These are phyloP conservation scores for Electrophaes corylata DNA, from an alignment of 2,888 invertebrate species.

Conservation along the genomic window DNA sequence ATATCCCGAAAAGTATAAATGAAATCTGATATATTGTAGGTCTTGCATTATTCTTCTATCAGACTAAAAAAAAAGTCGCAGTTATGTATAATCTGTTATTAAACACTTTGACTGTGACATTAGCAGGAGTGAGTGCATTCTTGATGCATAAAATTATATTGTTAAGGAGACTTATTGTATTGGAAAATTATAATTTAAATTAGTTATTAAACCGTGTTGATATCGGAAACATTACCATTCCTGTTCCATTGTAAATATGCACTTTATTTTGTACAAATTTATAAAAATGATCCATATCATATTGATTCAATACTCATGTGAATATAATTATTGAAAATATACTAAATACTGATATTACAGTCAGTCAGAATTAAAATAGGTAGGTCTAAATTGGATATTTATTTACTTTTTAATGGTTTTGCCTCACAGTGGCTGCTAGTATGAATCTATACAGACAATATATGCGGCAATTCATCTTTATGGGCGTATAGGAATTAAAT, in stretches of 20 bases:
- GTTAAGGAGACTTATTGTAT: conserved; percentile 45
- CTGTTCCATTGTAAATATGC: conserved; percentile 37
- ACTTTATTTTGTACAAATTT: conserved; percentile 33
- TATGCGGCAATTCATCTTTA: too few species aligned
- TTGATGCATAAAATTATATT: conserved; percentile 45
- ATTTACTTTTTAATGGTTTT: not conserved
- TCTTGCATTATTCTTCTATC: not conserved
- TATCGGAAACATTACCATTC: conserved; percentile 38
- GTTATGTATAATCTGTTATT: conserved; percentile 5
- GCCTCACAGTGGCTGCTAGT: not conserved
- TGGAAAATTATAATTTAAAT: conserved; percentile 40
- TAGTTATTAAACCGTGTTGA: conserved; percentile 40
- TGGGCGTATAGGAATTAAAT: too few species aligned
- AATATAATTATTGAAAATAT: conserved; percentile 5
- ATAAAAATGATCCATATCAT: conserved; percentile 31
- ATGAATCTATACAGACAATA: too few species aligned
- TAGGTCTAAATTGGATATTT: conserved; percentile 6
- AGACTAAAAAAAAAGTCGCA: not conserved
- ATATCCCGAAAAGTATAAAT: too few species aligned
- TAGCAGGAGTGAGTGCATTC: conserved; percentile 27
- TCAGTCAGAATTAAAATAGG: not conserved
- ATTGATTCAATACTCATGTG: conserved; percentile 28
- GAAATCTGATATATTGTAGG: too few species aligned
- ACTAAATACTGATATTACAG: conserved; percentile 1
- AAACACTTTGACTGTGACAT: conserved; percentile 2